Evolutionary conservation across 2,113 vertebrate genomes (phyloP).

Genomic region (Phalacrocorax brasilianus): DNA sequence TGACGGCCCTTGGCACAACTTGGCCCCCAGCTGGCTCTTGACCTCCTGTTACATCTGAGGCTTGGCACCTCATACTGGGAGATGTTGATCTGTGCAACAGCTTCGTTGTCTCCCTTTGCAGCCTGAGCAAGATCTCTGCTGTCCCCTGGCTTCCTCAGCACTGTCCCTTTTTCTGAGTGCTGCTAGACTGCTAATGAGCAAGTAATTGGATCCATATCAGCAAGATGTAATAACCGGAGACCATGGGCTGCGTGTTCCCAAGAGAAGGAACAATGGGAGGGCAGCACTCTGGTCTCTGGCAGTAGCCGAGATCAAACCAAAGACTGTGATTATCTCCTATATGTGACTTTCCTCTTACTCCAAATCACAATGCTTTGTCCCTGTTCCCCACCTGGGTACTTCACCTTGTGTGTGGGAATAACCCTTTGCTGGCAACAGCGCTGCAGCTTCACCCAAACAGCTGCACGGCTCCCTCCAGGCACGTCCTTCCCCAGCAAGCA

Average conservation of each 20-base stretch:
- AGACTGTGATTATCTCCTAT: accelerated
- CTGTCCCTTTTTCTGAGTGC: not conserved
- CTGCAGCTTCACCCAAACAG: accelerated
- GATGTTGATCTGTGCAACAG: not conserved
- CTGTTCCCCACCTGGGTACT: not conserved
- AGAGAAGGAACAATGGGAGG: not conserved
- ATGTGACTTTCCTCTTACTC: not conserved
- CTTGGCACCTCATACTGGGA: not conserved
- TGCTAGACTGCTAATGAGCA: not conserved
- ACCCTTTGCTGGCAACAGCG: not conserved
- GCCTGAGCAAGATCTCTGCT: not conserved
- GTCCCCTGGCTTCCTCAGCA: not conserved
- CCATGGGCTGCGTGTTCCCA: not conserved
- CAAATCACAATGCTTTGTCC: not conserved
- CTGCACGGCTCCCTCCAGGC: not conserved
- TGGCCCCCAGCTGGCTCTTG: not conserved
- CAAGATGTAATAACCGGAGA: not conserved
- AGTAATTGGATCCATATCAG: not conserved
- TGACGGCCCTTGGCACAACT: not conserved
- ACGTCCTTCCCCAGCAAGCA: accelerated
- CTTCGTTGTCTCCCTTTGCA: not conserved
- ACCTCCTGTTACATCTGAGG: not conserved
- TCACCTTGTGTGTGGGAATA: not conserved
- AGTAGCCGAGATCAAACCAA: not conserved
- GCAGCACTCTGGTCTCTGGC: not conserved